Evolutionary conservation across 2,797 vertebrate genomes (phyloP).

Genomic region (Typhlichthys eigenmanni): DNA sequence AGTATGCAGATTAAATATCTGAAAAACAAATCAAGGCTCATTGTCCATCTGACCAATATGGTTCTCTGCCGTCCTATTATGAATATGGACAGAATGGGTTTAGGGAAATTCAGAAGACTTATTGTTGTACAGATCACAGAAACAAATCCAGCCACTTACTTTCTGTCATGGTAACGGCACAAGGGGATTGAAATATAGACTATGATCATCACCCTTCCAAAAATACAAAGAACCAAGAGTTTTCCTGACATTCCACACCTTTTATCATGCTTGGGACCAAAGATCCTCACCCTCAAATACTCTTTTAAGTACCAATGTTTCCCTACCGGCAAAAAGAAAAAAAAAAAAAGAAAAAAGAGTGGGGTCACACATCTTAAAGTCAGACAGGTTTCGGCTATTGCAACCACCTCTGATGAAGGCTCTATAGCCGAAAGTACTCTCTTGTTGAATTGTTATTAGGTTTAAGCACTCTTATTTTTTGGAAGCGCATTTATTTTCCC

Average conservation of each 20-base stretch:
- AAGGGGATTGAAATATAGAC: neutral
- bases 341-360: too few species aligned
- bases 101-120: conserved; percentile 14
- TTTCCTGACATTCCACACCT: neutral
- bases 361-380: too few species aligned
- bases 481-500: too few species aligned
- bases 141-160: neutral
- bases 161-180: neutral
- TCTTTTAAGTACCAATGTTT: conserved; percentile 1
- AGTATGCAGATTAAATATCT: neutral
- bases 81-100: neutral
- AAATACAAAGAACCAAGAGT: neutral
- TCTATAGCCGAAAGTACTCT: too few species aligned
- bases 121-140: conserved; percentile 3
- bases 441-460: too few species aligned
- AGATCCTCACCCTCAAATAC: conserved; percentile 5
- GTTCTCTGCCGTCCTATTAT: neutral
- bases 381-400: too few species aligned
- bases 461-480: too few species aligned
- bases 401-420: too few species aligned
- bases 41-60: conserved; percentile 8
- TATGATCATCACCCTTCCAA: neutral
- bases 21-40: neutral
- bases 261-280: neutral
- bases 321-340: neutral